These are phyloP conservation scores for Altica lythri DNA, from an alignment of 2,888 invertebrate genomes.

Conservation along the genomic window DNA sequence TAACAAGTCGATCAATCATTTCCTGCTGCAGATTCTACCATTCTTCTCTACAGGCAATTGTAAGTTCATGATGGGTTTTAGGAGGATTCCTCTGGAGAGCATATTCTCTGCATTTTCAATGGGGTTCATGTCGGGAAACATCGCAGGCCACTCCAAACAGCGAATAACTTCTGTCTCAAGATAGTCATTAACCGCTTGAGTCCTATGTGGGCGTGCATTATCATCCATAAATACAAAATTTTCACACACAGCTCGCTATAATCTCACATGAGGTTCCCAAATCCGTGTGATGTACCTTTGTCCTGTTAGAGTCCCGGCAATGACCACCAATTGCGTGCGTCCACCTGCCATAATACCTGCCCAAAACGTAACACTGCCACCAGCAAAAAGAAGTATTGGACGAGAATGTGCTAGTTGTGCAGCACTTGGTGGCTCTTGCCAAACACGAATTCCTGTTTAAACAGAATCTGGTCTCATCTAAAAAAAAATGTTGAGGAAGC, in stretches of 20 bases:
- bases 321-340: constrained; percentile 2
- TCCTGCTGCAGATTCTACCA: constrained; percentile 3
- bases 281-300: too few relatives aligned
- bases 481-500: too few relatives aligned
- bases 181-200: too few relatives aligned
- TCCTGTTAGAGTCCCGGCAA: too few relatives aligned
- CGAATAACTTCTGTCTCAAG: too few relatives aligned
- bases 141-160: too few relatives aligned
- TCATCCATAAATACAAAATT: not conserved
- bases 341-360: constrained; percentile 5
- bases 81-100: not conserved
- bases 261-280: too few relatives aligned
- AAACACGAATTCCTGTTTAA: too few relatives aligned
- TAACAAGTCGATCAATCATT: too few relatives aligned
- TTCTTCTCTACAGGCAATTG: not conserved
- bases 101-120: not conserved
- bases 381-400: not conserved
- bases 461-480: too few relatives aligned
- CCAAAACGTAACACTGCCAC: too few relatives aligned
- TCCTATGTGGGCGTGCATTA: too few relatives aligned
- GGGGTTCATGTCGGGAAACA: constrained; percentile 2
- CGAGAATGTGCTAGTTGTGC: constrained; percentile 4
- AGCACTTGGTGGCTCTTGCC: not conserved
- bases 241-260: not conserved
- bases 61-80: not conserved